phyloP scores from a whole-genome alignment of 2,888 invertebrate genomes.

The Amphipoea lucens region DNA sequence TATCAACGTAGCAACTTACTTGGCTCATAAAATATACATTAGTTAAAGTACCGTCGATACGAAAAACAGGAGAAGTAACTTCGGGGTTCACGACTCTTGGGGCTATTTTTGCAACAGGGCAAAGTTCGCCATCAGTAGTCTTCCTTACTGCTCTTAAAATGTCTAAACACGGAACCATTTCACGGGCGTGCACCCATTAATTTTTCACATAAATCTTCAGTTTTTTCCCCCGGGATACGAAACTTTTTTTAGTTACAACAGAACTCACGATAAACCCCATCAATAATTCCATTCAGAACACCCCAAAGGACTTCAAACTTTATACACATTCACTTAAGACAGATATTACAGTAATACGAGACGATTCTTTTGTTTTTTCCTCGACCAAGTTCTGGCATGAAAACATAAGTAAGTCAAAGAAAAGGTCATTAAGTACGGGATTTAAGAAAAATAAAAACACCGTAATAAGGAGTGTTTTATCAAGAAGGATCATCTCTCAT shows the following conservation, averaged over 20 bases:
- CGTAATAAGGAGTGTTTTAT: slow-evolving; percentile 10
- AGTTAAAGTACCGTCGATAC: not conserved
- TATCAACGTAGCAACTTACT: not conserved
- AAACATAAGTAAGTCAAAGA: slow-evolving; percentile 57
- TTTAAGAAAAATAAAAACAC: slow-evolving; percentile 50
- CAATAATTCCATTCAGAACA: not conserved
- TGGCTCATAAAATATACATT: not conserved
- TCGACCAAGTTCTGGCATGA: slow-evolving; percentile 10
- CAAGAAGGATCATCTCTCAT: slow-evolving; percentile 27
- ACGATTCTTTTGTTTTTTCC: slow-evolving; percentile 48
- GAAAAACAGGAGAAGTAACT: not conserved
- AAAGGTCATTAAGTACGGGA: slow-evolving; percentile 35
- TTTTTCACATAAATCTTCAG: slow-evolving; percentile 29
- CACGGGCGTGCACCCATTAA: slow-evolving; percentile 5
- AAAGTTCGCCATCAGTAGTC: no score
- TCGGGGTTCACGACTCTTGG: not conserved
- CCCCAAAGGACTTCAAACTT: slow-evolving; percentile 31
- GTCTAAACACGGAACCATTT: slow-evolving; percentile 9
- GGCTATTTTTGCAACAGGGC: not conserved
- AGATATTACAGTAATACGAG: slow-evolving; percentile 24
- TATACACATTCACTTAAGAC: slow-evolving; percentile 25
- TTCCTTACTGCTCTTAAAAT: not conserved
- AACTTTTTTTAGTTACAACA: slow-evolving; percentile 30
- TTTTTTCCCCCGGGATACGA: not conserved
- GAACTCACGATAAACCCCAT: slow-evolving; percentile 31